phyloP scores from a whole-genome alignment of 2,888 invertebrate species.

The Cephus sareptanus region DNA sequence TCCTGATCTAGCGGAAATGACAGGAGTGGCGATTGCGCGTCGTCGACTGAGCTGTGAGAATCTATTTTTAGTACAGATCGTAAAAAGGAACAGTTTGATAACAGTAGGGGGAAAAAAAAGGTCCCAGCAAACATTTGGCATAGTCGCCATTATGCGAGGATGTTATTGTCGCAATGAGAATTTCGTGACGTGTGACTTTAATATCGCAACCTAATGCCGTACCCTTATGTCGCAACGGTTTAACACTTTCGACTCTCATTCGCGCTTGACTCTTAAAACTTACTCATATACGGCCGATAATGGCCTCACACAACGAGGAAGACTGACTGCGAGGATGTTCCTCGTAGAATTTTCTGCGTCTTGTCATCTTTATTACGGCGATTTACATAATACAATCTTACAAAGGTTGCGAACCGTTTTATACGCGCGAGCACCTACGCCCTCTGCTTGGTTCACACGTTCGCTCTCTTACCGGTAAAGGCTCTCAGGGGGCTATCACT shows the following conservation, averaged over 20 bases:
- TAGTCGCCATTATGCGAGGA: not conserved
- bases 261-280: constrained; percentile 22
- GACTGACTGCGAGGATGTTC: not conserved
- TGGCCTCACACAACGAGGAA: not conserved
- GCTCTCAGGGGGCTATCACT: not conserved
- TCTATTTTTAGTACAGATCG: not conserved
- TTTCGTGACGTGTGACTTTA: not conserved
- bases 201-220: not conserved
- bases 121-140: not conserved
- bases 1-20: constrained; percentile 17
- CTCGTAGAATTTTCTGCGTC: constrained; percentile 7
- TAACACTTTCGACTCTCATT: constrained; percentile 1
- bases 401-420: constrained; percentile 9
- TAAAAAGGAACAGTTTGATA: not conserved
- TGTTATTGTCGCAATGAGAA: not conserved
- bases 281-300: constrained; percentile 13
- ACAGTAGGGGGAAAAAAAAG: not conserved
- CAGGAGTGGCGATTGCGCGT: constrained; percentile 38
- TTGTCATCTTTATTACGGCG: constrained; percentile 36
- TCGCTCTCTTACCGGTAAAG: not conserved
- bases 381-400: constrained; percentile 45
- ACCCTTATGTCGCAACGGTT: not conserved
- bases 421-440: constrained; percentile 13
- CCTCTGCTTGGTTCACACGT: not conserved
- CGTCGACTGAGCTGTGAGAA: constrained; percentile 36